phyloP scores from a whole-genome alignment of 2,888 invertebrate species.

The Meliscaeva auricollis region DNA sequence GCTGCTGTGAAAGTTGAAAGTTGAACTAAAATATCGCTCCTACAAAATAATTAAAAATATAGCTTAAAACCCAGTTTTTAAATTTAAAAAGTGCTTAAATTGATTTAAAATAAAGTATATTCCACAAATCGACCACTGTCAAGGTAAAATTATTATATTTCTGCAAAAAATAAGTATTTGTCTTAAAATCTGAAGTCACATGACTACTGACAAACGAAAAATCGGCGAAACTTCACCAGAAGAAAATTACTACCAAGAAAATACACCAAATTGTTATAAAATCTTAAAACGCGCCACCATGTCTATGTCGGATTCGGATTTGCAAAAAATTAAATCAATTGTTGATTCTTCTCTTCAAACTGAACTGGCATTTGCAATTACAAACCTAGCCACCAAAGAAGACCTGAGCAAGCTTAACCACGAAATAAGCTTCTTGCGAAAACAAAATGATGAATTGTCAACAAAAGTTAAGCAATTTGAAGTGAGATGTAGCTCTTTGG shows the following conservation, averaged over 20 bases:
- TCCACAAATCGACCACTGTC: not conserved
- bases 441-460: no score
- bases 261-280: not conserved
- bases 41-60: not conserved
- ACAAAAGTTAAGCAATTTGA: not conserved
- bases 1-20: no score
- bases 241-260: not conserved
- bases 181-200: no score
- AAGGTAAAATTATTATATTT: constrained; percentile 13
- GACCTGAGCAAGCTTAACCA: not conserved
- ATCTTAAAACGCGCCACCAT: not conserved
- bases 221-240: constrained; percentile 9
- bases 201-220: no score
- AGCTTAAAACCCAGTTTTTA: not conserved
- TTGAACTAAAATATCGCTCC: no score
- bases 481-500: not conserved
- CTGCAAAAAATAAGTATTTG: not conserved
- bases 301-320: not conserved
- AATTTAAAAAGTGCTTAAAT: no score
- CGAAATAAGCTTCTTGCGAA: not conserved
- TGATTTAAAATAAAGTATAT: not conserved
- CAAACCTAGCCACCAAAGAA: not conserved
- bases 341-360: not conserved
- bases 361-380: not conserved
- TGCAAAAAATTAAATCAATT: not conserved